Evolutionary conservation across 2,797 vertebrate genomes (phyloP), one percentile per base, ranked within the genome.

Genomic region (Dipus sagitta): DNA sequence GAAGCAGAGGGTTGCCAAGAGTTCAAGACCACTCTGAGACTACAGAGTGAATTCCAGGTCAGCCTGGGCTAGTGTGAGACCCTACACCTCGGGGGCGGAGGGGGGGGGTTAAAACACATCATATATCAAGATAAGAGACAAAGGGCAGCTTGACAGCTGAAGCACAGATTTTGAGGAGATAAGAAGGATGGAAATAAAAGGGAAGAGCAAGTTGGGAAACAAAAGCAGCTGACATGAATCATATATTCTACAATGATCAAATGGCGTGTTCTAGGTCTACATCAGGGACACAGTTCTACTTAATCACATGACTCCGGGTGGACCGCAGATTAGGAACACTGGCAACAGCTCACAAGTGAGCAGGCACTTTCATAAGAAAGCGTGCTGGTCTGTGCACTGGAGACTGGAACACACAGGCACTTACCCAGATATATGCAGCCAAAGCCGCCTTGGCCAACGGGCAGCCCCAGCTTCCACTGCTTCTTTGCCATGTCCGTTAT

Each of bases 391-490:
- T 92, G 14, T 52, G 47, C 23, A 81, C 0, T 21, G 34, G 47
- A 71, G 21, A 85, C 6, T 1, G 65, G 42, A 71, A 76, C 32
- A 0, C 23, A 26, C 62, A 9, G 10, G 32, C 68, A 96, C 98
- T 98, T 98, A 99, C 99, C 99, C 77, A 99, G 97, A 96, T 99
- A 99, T 0, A 99, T 97, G 30, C 99, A 98, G 2, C 99, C 99
- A 90, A 99, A 99, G 54, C 99, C 99, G 2, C 99, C 99, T 87
- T 99, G 99, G n/a, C 99, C 99, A 74, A 99, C 76, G 1, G 99
- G 98, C 12, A 88, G 54, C 2, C 99, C 99, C 75, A 99, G 98
- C 96, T 99, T 99, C 99, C 99, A 99, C 26, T 98, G 97, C 96
- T 99, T 99, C 97, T 99, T 99, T 26, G 96, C 97, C 0, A 98